Base-by-base conservation (phyloP, 2,113 vertebrate species). In the Perccottus glenii region DNA sequence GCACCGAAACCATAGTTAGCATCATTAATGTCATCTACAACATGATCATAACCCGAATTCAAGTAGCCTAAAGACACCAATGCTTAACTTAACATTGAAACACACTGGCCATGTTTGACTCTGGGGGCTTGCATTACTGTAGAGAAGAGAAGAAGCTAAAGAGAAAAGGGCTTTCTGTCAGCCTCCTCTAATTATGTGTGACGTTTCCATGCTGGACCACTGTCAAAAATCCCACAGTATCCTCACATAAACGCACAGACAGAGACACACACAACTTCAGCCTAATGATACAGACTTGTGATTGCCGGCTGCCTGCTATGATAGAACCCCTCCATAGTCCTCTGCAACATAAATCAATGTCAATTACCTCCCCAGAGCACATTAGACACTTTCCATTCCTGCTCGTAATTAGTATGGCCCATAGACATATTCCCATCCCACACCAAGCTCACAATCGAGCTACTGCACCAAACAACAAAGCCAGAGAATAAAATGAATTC, bases 321-420 rank as follows among this genome's bases (percentile, higher is more conserved):
- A 82, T 87, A 85, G 83, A 88, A 84, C 80, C 85, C 81, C 80
- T 84, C 85, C 84, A 86, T 80, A 76, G 85, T 82, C 80, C 81
- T 87, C 83, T 33, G 63, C 83, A 85, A 90, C 85, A 91, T 91
- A 90, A 89, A 91, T 91, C 90, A 91, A 91, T 90, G 90, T 91
- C 90, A 91, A 90, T 91, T 89, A 90, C 85, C 89, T 89, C 89
- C 87, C 88, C 81, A 89, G 88, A 88, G 90, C 86, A 85, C 87
- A 87, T 87, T 86, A 89, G 83, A 88, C 88, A 86, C 87, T 88
- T 85, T 87, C 84, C 85, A 83, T 85, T 83, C 80, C 78, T 85
- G 66, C 81, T 84, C 53, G 73, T 89, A 90, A 91, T 91, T 91
- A 89, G 85, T 88, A 70, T 70, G 72, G 85, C 81, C 87, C 77